phyloP scores from a whole-genome alignment of 2,888 invertebrate species.

The Brachypterus glaber region DNA sequence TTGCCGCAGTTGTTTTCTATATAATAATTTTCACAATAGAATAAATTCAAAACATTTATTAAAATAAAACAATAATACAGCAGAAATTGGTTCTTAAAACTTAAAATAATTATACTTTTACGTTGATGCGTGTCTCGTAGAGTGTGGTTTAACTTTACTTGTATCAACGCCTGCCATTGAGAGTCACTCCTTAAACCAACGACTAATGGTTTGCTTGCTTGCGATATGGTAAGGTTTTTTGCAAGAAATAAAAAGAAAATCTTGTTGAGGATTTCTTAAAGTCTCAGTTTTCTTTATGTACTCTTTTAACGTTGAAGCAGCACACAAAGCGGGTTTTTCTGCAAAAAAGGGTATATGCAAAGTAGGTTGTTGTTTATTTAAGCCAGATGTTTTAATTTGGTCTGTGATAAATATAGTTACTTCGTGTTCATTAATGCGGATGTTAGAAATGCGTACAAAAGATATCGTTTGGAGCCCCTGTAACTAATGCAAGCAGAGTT shows the following conservation, averaged over 20 bases:
- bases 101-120: no score
- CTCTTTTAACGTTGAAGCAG: conserved; percentile 10
- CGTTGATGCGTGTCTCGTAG: conserved; percentile 15
- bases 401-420: background rate
- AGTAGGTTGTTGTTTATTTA: no score
- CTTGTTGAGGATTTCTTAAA: conserved; percentile 2
- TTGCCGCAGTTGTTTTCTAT: no score
- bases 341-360: conserved; percentile 16
- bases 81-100: no score
- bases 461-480: conserved; percentile 17
- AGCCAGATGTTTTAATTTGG: no score
- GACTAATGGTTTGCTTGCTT: conserved; percentile 18
- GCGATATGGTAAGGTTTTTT: conserved; percentile 14
- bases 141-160: conserved; percentile 9
- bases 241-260: conserved; percentile 8
- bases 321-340: conserved; percentile 18
- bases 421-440: conserved; percentile 1
- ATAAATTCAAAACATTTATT: no score
- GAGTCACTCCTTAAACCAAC: conserved; percentile 18
- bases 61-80: no score
- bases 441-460: conserved; percentile 18
- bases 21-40: no score
- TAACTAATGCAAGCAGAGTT: conserved; percentile 20
- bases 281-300: conserved; percentile 14
- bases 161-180: conserved; percentile 17